Evolutionary conservation across 1,140 invertebrate genomes (phyloP), one percentile per base, ranked within the genome.

Genomic region (Archegozetes longisetosus): DNA sequence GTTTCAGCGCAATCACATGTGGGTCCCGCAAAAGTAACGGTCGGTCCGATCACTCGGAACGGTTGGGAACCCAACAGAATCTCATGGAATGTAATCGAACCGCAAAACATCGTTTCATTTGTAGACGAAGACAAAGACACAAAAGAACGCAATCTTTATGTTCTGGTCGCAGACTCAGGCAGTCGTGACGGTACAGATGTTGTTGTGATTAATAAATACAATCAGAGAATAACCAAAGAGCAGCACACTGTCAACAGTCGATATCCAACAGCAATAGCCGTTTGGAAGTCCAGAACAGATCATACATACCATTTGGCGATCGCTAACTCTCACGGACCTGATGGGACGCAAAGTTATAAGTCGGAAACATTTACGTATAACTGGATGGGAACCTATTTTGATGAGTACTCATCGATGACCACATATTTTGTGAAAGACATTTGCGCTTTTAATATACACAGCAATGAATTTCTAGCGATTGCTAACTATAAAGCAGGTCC

Each of bases 381-480:
- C 22, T 78, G 76, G 76, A 61, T 71, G 27, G 72, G 71, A 25
- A 71, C 69, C 48, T 72, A 78, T 64, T 80, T 80, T 64, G 76
- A 80, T 67, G 55, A 68, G 1, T 66, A 74, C 6, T 70, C 76
- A 46, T 55, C 63, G 6, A 62, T 79, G 47, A 56, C 65, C 29
- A 70, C 71, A 6, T 64, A 64, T 46, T 70, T 70, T 62, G 67
- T 72, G 4, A 69, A 67, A 66, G 68, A 67, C 62, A 66, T 76
- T 24, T 62, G 63, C 23, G 67, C 72, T n/a, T 75, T 76, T 65
- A 62, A 55, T 2, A 66, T 71, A 48, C 73, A 69, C 67, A 58
- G 51, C n/a, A 40, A 63, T 23, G 62, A 63, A 22, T 70, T 67
- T 55, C 53, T 78, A 20, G 74, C 70, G 20, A 64, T 76, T 51